A percentile compares a stretch with the other conserved stretches of the same genome.
Evolutionary conservation across 1,140 invertebrate species (phyloP).

Genomic region (Halictus rubicundus): DNA sequence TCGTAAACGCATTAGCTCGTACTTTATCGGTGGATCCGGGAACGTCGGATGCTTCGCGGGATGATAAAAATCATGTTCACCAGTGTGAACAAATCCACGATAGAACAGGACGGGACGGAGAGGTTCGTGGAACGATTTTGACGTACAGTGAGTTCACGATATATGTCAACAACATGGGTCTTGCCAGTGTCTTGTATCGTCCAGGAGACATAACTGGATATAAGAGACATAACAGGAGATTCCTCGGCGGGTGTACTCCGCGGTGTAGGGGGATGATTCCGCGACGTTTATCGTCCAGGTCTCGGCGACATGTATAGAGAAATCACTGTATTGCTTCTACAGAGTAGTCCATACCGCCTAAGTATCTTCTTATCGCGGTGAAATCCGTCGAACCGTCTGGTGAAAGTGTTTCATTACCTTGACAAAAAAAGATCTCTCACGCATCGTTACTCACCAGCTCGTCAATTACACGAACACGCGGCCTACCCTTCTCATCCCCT

Average conservation of each 20-base stretch:
- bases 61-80: not conserved
- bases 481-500: conserved; percentile 9
- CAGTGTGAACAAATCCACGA: not conserved
- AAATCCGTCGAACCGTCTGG: conserved; percentile 24
- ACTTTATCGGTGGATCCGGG: conserved; percentile 4
- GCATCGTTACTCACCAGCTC: conserved; percentile 29
- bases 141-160: too few relatives aligned
- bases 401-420: conserved; percentile 47
- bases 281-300: too few relatives aligned
- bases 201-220: too few relatives aligned
- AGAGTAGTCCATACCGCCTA: conserved; percentile 1
- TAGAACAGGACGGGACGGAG: not conserved
- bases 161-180: too few relatives aligned
- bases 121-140: not conserved
- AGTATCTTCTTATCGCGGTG: conserved; percentile 11
- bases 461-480: conserved; percentile 49
- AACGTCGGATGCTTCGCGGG: not conserved
- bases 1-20: not conserved
- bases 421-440: conserved; percentile 32
- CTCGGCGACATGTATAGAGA: too few relatives aligned
- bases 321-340: too few relatives aligned
- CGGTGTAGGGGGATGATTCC: too few relatives aligned
- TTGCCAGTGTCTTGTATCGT: too few relatives aligned
- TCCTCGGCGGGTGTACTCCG: too few relatives aligned
- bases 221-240: too few relatives aligned